Percentiles rank a stretch among this genome's conserved stretches.
Conservation (phyloP, 2,797 vertebrate species). For the Enteromius anoplus region DNA sequence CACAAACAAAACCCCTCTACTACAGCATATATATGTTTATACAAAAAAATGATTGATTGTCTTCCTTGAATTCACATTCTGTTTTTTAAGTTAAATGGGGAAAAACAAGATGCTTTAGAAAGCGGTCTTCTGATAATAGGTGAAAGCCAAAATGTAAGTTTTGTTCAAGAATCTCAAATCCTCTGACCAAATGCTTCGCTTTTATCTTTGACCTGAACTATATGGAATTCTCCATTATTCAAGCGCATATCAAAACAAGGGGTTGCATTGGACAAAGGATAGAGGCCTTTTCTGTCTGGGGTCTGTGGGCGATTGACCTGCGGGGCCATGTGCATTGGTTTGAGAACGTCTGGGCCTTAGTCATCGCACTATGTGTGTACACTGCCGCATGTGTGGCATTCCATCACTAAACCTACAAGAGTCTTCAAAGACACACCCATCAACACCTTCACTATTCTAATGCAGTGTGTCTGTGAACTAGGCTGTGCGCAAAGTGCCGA, state of each 20-base stretch:
- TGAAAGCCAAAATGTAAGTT: conserved; percentile 2
- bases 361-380: conserved; percentile 70
- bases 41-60: neutral
- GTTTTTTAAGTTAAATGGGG: neutral
- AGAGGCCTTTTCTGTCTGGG: conserved; percentile 28
- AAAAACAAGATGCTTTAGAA: conserved; percentile 8
- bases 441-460: conserved; percentile 11
- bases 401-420: conserved; percentile 62
- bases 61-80: neutral
- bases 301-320: conserved; percentile 52
- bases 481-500: neutral
- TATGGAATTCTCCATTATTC: conserved; percentile 48
- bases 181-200: conserved; percentile 20
- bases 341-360: conserved; percentile 64
- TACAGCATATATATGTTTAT: too few relatives aligned
- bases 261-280: conserved; percentile 39
- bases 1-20: neutral
- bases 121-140: neutral
- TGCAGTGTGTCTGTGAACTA: conserved; percentile 1
- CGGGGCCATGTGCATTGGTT: conserved; percentile 50
- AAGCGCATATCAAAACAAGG: conserved; percentile 51
- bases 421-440: conserved; percentile 43
- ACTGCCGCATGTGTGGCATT: conserved; percentile 70
- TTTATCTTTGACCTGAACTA: conserved; percentile 47
- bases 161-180: neutral